A percentile compares a stretch with the other conserved stretches of the same genome.
Evolutionary conservation across 2,888 invertebrate species (phyloP).

Genomic region (Rhogogaster chlorosoma): DNA sequence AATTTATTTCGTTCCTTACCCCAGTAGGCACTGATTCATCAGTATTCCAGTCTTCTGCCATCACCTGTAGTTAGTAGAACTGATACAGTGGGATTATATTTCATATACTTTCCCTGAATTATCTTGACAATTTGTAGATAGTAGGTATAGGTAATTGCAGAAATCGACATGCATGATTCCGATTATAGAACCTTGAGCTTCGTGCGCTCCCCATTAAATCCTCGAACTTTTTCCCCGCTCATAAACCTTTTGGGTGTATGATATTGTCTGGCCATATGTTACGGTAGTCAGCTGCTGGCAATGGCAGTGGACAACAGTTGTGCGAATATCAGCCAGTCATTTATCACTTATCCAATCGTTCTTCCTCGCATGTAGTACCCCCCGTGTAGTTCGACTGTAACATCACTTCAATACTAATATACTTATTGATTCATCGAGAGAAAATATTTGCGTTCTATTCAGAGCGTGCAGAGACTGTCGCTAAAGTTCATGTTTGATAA

Average conservation of each 20-base stretch:
- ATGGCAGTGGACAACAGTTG: constrained; percentile 30
- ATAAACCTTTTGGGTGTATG: not conserved
- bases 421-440: not conserved
- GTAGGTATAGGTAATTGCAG: not conserved
- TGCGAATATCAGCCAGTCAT: constrained; percentile 31
- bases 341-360: constrained; percentile 16
- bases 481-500: not conserved
- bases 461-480: not conserved
- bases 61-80: not conserved
- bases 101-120: not conserved
- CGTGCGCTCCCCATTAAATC: not conserved
- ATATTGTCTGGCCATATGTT: constrained; percentile 38
- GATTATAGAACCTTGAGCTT: not conserved
- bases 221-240: not conserved
- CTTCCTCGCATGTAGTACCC: not conserved
- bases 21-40: not conserved
- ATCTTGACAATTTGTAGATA: not conserved
- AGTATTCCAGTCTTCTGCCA: not conserved
- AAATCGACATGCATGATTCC: not conserved
- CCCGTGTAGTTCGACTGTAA: not conserved
- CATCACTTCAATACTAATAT: not conserved
- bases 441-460: not conserved
- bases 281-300: constrained; percentile 35
- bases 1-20: not conserved
- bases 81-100: not conserved